Percentiles rank a stretch among this genome's conserved stretches.
Evolutionary conservation across 2,797 vertebrate genomes (phyloP).

Genomic region (Chaunax sp.): DNA sequence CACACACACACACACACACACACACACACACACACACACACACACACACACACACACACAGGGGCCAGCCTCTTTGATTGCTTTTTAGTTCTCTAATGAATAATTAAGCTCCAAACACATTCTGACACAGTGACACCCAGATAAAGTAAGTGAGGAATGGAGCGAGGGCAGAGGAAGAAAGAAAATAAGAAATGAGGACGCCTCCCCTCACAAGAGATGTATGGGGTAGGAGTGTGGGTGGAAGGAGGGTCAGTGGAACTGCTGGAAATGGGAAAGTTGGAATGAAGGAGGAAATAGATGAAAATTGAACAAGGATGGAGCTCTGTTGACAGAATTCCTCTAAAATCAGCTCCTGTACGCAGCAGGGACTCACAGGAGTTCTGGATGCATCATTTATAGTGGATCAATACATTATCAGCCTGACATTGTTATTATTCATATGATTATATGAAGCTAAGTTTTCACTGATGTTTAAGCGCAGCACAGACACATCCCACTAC

Average conservation of each 20-base stretch:
- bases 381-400: too few relatives aligned
- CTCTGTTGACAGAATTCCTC: too few relatives aligned
- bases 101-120: conserved; percentile 67
- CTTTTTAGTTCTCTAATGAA: conserved; percentile 70
- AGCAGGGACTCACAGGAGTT: too few relatives aligned
- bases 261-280: conserved; percentile 28
- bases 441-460: too few relatives aligned
- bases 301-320: conserved; percentile 17
- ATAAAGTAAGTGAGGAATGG: conserved; percentile 58
- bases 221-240: neutral
- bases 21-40: neutral
- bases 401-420: too few relatives aligned
- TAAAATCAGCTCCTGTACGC: too few relatives aligned
- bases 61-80: conserved; percentile 67
- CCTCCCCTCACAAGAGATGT: conserved; percentile 40
- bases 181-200: conserved; percentile 56
- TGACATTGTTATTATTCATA: too few relatives aligned
- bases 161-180: conserved; percentile 40
- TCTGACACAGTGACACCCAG: conserved; percentile 68
- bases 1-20: conserved; percentile 19
- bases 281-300: conserved; percentile 17
- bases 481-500: too few relatives aligned
- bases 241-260: neutral
- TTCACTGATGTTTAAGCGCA: too few relatives aligned
- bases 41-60: conserved; percentile 11